A percentile compares a stretch with the other conserved stretches of the same genome.
These are phyloP conservation scores for Ceratina japonica DNA, from an alignment of 1,140 invertebrate species.

Conservation along the genomic window DNA sequence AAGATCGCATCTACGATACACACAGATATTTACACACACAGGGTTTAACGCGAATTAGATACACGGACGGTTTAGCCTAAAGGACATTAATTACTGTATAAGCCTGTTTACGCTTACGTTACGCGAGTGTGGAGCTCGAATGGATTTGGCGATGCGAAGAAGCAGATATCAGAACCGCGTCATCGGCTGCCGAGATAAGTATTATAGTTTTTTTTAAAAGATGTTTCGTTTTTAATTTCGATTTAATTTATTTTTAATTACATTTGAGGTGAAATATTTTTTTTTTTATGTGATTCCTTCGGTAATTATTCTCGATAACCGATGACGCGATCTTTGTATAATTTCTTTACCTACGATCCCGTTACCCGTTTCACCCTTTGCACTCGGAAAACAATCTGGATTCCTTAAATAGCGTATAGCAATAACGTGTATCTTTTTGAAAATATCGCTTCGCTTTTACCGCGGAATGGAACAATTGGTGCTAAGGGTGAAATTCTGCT, in stretches of 20 bases:
- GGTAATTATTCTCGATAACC: too few species aligned
- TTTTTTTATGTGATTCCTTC: neutral
- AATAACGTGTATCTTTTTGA: neutral
- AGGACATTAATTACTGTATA: conserved; percentile 14
- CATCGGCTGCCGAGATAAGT: too few species aligned
- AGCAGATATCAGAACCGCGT: conserved; percentile 1
- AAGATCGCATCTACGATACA: neutral
- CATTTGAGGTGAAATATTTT: too few species aligned
- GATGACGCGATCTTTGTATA: conserved; percentile 2
- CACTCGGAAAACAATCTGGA: neutral
- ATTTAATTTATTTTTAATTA: neutral
- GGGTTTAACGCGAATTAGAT: conserved; percentile 20
- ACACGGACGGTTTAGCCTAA: conserved; percentile 31
- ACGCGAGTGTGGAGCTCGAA: conserved; percentile 26
- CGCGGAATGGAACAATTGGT: too few species aligned
- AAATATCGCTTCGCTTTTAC: neutral
- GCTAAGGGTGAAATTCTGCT: conserved; percentile 1
- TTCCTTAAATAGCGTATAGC: too few species aligned
- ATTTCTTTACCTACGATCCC: neutral
- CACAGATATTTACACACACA: neutral
- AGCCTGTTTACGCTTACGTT: conserved; percentile 25
- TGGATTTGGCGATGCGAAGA: conserved; percentile 29
- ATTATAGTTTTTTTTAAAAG: neutral
- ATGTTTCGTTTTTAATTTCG: too few species aligned
- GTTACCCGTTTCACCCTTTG: neutral